Percentiles rank a stretch among this genome's conserved stretches.
Conservation (phyloP, 37 sponge, comb jelly and placozoan species). For the Hormiphora californensis region DNA sequence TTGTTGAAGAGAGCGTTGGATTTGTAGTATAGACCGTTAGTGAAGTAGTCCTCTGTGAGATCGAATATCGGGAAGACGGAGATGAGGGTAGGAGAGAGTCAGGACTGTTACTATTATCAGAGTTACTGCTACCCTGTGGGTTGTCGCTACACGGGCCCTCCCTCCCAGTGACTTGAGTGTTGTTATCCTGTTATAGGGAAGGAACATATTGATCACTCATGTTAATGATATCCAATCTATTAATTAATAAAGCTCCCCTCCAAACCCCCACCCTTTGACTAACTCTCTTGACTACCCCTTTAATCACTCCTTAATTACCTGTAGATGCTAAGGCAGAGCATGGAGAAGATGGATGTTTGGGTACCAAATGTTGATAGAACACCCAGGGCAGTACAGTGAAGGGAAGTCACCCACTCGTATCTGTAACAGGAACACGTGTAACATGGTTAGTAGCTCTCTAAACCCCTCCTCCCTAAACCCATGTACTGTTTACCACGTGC, state of each 20-base stretch:
- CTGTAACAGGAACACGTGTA: too few species aligned
- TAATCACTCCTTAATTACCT: too few species aligned
- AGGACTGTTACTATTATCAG: background rate
- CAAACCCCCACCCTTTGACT: too few species aligned
- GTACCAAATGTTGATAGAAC: background rate
- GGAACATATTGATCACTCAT: too few species aligned
- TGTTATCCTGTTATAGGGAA: too few species aligned
- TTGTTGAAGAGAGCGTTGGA: conserved; percentile 13
- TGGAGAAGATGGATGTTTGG: background rate
- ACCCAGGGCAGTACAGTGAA: background rate
- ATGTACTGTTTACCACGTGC: too few species aligned
- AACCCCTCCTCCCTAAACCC: too few species aligned
- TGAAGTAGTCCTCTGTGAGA: background rate
- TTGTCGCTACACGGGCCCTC: background rate
- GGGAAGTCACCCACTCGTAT: too few species aligned
- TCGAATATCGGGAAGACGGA: background rate
- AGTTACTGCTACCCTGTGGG: background rate
- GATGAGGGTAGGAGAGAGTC: background rate
- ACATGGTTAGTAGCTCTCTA: too few species aligned
- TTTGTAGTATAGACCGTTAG: background rate
- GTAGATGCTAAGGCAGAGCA: background rate
- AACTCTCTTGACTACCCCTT: too few species aligned
- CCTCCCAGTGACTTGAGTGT: conserved; percentile 3
- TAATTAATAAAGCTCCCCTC: too few species aligned
- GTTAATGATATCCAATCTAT: too few species aligned